These are phyloP conservation scores for Indicator maculatus DNA, from an alignment of 2,113 vertebrate species.

Conservation along the genomic window DNA sequence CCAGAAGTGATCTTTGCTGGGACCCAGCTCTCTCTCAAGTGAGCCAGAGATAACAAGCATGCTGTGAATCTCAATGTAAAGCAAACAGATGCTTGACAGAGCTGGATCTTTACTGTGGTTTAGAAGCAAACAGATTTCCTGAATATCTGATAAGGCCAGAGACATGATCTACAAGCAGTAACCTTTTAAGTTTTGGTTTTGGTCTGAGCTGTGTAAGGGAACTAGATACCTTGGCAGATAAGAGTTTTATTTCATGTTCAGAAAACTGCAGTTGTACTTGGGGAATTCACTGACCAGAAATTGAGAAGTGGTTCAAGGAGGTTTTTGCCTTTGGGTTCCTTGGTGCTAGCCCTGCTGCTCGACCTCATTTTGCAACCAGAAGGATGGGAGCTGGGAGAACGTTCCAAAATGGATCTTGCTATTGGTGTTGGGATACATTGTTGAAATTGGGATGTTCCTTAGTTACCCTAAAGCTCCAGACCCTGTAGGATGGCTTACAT, in stretches of 20 bases:
- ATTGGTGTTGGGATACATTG: not conserved
- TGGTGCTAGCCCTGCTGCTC: not conserved
- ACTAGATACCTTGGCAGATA: not conserved
- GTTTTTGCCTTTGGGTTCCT: not conserved
- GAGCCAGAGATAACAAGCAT: not conserved
- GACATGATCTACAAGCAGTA: not conserved
- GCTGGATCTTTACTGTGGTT: not conserved
- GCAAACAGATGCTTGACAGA: not conserved
- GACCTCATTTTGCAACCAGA: not conserved
- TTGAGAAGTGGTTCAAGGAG: not conserved
- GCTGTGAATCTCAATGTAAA: not conserved
- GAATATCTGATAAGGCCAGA: not conserved
- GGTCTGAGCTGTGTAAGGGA: not conserved
- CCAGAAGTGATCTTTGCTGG: not conserved
- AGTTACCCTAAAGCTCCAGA: not conserved
- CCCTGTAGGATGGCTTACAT: not conserved
- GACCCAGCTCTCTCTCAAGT: not conserved
- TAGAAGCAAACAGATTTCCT: not conserved
- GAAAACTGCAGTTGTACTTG: not conserved
- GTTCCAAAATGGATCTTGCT: not conserved
- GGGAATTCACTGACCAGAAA: not conserved
- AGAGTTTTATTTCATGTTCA: not conserved
- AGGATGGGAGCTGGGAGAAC: not conserved
- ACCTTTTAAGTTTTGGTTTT: not conserved
- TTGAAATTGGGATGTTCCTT: not conserved